A percentile compares a stretch with the other conserved stretches of the same genome.
phyloP scores from a whole-genome alignment of 2,797 vertebrate species.

The Aratinga solstitialis region DNA sequence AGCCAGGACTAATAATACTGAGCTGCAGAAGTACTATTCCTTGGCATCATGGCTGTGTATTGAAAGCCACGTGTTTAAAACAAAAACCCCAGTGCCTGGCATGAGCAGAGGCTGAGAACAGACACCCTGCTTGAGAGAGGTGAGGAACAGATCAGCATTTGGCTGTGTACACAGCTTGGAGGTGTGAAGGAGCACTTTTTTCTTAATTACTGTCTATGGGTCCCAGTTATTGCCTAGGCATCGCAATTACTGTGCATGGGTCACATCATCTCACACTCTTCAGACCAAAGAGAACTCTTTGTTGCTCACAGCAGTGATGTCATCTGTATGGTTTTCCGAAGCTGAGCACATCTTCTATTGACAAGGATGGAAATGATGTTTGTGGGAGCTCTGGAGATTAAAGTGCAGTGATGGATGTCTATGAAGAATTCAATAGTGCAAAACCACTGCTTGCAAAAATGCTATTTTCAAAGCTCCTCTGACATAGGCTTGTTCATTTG shows the following conservation, averaged over 20 bases:
- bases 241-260: not conserved
- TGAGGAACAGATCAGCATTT: not conserved
- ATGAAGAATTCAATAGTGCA: not conserved
- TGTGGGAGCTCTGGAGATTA: not conserved
- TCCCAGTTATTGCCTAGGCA: not conserved
- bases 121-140: not conserved
- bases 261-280: rapidly evolving
- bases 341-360: not conserved
- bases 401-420: not conserved
- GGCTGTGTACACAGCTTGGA: not conserved
- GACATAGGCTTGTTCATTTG: not conserved
- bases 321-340: not conserved
- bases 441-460: not conserved
- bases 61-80: not conserved
- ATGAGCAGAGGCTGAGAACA: not conserved
- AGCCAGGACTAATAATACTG: not conserved
- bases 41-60: not conserved
- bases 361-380: not conserved
- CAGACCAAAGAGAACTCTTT: not conserved
- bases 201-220: not conserved
- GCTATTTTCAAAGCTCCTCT: not conserved
- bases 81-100: not conserved
- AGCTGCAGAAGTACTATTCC: not conserved
- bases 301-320: not conserved
- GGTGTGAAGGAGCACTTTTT: not conserved